Base-by-base conservation (phyloP, 2,888 invertebrate species). In the Catonia carolina region DNA sequence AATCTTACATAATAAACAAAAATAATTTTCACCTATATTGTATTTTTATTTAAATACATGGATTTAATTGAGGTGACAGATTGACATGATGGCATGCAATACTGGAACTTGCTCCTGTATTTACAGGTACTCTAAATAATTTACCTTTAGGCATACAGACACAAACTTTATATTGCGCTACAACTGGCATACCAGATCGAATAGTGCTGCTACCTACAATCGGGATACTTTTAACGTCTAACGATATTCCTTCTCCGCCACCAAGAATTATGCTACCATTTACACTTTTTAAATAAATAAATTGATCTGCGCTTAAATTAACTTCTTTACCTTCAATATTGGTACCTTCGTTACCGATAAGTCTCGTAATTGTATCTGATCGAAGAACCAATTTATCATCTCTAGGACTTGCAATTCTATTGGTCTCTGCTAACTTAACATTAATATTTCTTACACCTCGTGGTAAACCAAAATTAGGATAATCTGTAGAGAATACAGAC, bases 141-240 rank as follows among this genome's bases (percentile, higher is more conserved):
- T 86, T 86, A 0, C 92, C 93, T 62, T 86, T 83, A 0, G 92
- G 92, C 88, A 91, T 90, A 68, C 93, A 93, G 1, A 92, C 85
- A 65, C 93, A 94, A 1, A 94, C 79, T 70, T 93, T 92, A 66
- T 84, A 93, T 69, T 92, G 90, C 60, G 66, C 35, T 60, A 60
- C 45, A 60, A 64, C 49, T 56, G 65, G 27, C 62, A 63, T 47
- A 60, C 64, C 71, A 73, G 0, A 70, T 71, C 35, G 71, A n/a
- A n/a, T n/a, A 67, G 68, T 76, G 68, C 64, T 76, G 56, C 77
- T 73, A 2, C 76, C 74, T 7, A 83, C 85, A 47, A 85, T 78
- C 0, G 89, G 89, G 14, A 90, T 74, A 61, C 81, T 82, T 41
- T 83, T 79, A 0, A 85, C 78, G 66, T 89, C 85, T 0, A 92